These are phyloP conservation scores for Cervus canadensis DNA, from an alignment of 2,113 vertebrate genomes.

Conservation along the genomic window DNA sequence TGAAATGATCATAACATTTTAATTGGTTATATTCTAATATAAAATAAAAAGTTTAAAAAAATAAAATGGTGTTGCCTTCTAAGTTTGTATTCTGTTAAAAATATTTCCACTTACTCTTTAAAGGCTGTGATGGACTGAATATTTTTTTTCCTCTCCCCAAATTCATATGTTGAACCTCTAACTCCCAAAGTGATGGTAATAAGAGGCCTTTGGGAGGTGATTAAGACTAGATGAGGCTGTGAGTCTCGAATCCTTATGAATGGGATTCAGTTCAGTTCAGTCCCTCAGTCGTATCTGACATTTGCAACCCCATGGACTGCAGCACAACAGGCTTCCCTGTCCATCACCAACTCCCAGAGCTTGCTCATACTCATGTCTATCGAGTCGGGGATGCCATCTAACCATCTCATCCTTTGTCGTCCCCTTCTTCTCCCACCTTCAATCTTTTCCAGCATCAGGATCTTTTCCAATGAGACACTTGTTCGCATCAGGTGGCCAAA, in stretches of 20 bases:
- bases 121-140: neutral
- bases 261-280: neutral
- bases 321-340: neutral
- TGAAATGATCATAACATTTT: neutral
- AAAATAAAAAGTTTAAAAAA: neutral
- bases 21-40: neutral
- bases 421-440: neutral
- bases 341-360: neutral
- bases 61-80: neutral
- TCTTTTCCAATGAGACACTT: neutral
- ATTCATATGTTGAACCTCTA: neutral
- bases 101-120: neutral
- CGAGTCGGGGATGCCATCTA: accelerated
- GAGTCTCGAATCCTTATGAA: neutral
- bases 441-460: neutral
- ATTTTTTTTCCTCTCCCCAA: neutral
- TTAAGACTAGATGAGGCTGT: neutral
- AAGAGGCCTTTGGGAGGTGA: neutral
- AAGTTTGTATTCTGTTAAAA: neutral
- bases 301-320: neutral
- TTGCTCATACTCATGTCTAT: neutral
- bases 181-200: neutral
- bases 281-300: neutral
- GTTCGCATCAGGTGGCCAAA: neutral
- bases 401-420: neutral